A percentile compares a stretch with the other conserved stretches of the same genome.
Conservation (phyloP, 2,113 vertebrate genomes). For the Cervus canadensis region DNA sequence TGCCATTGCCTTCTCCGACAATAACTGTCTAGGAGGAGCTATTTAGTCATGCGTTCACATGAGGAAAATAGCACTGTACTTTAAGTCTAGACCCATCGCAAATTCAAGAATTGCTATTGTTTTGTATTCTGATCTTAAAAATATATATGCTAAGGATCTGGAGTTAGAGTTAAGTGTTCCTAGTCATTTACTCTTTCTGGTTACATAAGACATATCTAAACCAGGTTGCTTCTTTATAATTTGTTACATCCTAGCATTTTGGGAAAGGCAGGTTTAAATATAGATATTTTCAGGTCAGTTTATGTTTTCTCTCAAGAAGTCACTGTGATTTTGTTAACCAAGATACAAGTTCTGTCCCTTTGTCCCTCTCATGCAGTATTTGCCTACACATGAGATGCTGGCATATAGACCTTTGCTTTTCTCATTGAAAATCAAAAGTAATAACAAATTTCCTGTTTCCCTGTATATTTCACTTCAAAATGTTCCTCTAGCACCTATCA, state of each 20-base stretch:
- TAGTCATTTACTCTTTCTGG: not conserved
- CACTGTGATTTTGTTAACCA: not conserved
- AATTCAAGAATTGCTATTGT: not conserved
- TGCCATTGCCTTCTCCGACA: too few relatives aligned
- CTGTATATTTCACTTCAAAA: not conserved
- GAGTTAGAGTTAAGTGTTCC: not conserved
- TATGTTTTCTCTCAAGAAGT: not conserved
- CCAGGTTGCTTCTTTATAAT: not conserved
- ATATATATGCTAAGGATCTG: not conserved
- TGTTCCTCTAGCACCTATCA: not conserved
- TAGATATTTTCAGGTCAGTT: not conserved
- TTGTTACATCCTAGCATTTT: not conserved
- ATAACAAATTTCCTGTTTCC: not conserved
- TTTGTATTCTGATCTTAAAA: not conserved
- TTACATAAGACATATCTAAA: not conserved
- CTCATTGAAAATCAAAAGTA: constrained; percentile 23
- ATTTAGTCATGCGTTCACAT: not conserved
- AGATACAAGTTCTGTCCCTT: not conserved
- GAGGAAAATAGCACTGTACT: not conserved
- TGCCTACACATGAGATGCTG: not conserved
- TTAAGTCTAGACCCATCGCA: not conserved
- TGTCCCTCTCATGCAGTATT: not conserved
- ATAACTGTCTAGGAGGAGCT: not conserved
- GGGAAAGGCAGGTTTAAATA: not conserved
- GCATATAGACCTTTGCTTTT: not conserved